Base-by-base conservation (phyloP, 2,888 invertebrate species). In the Ceraclea dissimilis region DNA sequence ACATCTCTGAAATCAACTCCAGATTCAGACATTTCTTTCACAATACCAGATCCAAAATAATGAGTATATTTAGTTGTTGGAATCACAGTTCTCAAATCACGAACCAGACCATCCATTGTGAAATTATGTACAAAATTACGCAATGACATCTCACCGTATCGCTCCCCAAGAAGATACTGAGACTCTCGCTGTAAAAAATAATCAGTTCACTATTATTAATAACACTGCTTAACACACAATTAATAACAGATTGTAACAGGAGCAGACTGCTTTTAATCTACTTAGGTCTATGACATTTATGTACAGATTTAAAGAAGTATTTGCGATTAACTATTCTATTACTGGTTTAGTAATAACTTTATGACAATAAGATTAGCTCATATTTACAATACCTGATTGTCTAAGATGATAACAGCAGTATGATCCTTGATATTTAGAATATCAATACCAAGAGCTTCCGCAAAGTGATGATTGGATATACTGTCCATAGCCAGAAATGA, bases 401-500 rank as follows among this genome's bases (percentile, higher is more conserved):
- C 85, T 62, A 90, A 71, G 65, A 90, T 85, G 53, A 88, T 79
- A 47, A 82, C 82, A 22, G 81, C 80, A 31, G 86, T 86, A 71
- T 78, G 82, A 65, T 86, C 82, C 57, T 72, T 76, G 57, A 69
- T 75, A 44, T 74, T 77, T 11, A 71, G 69, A 31, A 88, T 71
- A 68, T 90, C 83, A 19, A 90, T 78, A 2, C 90, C 90, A 4
- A 92, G 78, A 20, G 81, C 79, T 66, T 88, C 84, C 0, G 89
- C 86, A 67, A 91, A 88, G 65, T 86, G 82, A 63, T 82, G 81
- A 66, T 87, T 86, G 52, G 79, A 72, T 1, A 84, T 70, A 63
- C 86, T 86, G 67, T 93, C 91, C 63, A 93, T 78, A 1, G 87
- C 86, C 33, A 90, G 71, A 60, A 88, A 77, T 11, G 76, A 72